Evolutionary conservation across 2,113 vertebrate species (phyloP), one percentile per base, ranked within the genome.

Genomic region (Bubo bubo): DNA sequence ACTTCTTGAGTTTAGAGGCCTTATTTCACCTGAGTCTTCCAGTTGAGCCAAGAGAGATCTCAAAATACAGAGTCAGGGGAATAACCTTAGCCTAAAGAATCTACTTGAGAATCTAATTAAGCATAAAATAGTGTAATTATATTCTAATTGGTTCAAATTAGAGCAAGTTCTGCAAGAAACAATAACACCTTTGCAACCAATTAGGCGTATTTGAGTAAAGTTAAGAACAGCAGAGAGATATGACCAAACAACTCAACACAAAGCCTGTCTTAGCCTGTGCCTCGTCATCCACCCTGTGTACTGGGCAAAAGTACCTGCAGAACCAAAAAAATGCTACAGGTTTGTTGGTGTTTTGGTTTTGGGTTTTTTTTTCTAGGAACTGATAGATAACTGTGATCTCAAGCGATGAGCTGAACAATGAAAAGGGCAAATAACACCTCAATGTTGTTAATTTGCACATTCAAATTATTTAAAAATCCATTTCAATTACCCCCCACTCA

Each of bases 91-190:
- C 19, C 66, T 94, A 66, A 75, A 95, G 73, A 82, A 94, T 56
- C 34, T 93, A 81, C 88, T 93, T 60, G 28, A 91, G 73, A 89
- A 66, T 75, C 89, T 95, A 97, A 94, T 94, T 95, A 96, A 66
- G 66, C 89, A 95, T 94, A 91, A 95, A 95, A 95, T 77, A 93
- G 35, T 30, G 34, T 84, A 94, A 95, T 94, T 96, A 89, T 87
- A 89, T 82, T 94, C 88, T 90, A 95, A 93, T 95, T 94, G 80
- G 66, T 55, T 95, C 62, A 91, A 95, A 95, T 92, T 91, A 95
- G 73, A 93, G 73, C 11, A 72, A 94, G 68, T 94, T 95, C 58
- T 87, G 62, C 50, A 96, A 89, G 93, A 94, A 94, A 93, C 63
- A 95, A 79, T 93, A 96, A 95, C 76, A 58, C 32, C 49, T 95